phyloP scores from a whole-genome alignment of 2,888 invertebrate species.

The Polylopha cassiicola region DNA sequence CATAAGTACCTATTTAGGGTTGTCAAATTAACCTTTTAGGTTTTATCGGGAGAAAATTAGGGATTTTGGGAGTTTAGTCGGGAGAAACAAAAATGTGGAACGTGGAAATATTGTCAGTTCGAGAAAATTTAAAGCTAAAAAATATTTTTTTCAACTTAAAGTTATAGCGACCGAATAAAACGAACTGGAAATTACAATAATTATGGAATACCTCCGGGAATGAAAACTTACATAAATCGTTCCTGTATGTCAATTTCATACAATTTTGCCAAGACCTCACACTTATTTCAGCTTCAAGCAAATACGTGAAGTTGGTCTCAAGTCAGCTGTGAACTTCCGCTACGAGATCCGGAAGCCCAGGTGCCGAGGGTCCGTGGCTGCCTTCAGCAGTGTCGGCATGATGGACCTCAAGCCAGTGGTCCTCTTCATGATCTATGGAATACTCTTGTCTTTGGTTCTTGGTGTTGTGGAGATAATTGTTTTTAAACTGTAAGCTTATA shows the following conservation, averaged over 20 bases:
- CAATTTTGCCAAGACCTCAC: neutral
- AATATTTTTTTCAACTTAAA: too few species aligned
- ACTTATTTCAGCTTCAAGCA: slow-evolving; percentile 61
- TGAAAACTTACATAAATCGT: neutral
- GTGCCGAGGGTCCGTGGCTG: slow-evolving; percentile 38
- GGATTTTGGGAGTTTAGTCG: too few species aligned
- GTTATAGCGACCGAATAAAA: too few species aligned
- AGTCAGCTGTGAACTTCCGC: slow-evolving; percentile 42
- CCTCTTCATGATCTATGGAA: slow-evolving; percentile 58
- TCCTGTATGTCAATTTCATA: too few species aligned
- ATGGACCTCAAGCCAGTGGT: slow-evolving; percentile 64
- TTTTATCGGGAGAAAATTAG: too few species aligned
- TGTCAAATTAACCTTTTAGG: too few species aligned
- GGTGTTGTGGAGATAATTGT: slow-evolving; percentile 36
- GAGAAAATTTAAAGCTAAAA: too few species aligned
- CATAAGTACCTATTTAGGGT: too few species aligned
- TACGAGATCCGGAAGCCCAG: slow-evolving; percentile 45
- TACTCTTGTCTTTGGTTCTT: slow-evolving; percentile 39
- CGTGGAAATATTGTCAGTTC: too few species aligned
- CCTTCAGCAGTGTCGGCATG: slow-evolving; percentile 70
- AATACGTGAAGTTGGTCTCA: slow-evolving; percentile 77
- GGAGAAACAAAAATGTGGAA: too few species aligned
- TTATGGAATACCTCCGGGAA: too few species aligned
- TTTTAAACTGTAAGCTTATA: slow-evolving; percentile 36
- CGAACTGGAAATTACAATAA: too few species aligned